Evolutionary conservation across 2,888 invertebrate genomes (phyloP).

Genomic region (Dryobota labecula): DNA sequence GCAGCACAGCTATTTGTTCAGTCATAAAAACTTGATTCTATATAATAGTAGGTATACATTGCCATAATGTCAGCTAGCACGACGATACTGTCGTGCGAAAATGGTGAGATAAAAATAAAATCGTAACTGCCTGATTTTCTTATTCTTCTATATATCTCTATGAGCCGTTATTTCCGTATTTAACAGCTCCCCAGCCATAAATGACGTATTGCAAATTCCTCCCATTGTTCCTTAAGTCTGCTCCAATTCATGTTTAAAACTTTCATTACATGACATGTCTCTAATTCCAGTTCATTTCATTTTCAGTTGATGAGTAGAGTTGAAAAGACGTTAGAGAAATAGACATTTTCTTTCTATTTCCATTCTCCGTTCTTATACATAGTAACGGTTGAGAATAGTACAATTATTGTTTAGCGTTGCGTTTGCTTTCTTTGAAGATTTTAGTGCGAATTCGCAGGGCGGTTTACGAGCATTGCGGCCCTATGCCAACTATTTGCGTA

Average conservation of each 20-base stretch:
- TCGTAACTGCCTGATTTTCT: neutral
- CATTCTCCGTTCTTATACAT: neutral
- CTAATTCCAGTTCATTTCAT: neutral
- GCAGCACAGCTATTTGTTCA: too few species aligned
- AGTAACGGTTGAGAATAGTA: conserved; percentile 33
- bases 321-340: too few species aligned
- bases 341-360: neutral
- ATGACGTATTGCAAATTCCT: too few species aligned
- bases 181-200: neutral
- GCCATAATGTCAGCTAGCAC: too few species aligned
- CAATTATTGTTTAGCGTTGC: conserved; percentile 10
- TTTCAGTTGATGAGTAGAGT: neutral
- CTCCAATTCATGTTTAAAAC: neutral
- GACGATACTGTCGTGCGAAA: neutral
- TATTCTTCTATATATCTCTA: too few species aligned
- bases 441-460: conserved; percentile 52
- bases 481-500: conserved; percentile 46
- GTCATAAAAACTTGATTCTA: too few species aligned
- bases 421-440: conserved; percentile 61
- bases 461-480: conserved; percentile 58
- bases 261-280: neutral
- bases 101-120: neutral
- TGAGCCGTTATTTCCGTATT: neutral
- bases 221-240: neutral
- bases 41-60: too few species aligned